Percentiles rank a stretch among this genome's conserved stretches.
Evolutionary conservation across 1,140 invertebrate genomes (phyloP).

Genomic region (Eubasilissa regina): DNA sequence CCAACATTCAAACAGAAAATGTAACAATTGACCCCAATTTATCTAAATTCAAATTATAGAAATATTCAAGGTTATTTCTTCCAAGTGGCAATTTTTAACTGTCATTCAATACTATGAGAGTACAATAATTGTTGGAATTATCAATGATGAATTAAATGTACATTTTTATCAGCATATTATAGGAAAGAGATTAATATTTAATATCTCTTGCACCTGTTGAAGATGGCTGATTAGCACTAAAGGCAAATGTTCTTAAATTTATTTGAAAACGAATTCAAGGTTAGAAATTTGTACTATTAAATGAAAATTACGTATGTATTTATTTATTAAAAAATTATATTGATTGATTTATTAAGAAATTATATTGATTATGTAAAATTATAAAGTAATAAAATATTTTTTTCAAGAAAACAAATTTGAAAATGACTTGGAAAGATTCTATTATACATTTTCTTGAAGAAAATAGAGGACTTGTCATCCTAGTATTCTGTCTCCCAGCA

Average conservation of each 20-base stretch:
- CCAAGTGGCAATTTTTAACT: background rate
- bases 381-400: background rate
- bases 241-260: too few relatives aligned
- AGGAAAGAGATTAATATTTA: too few relatives aligned
- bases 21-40: conserved; percentile 15
- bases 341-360: too few relatives aligned
- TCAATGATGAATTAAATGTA: too few relatives aligned
- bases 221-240: too few relatives aligned
- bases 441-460: conserved; percentile 72
- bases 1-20: background rate
- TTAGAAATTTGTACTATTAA: too few relatives aligned
- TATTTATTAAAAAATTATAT: too few relatives aligned
- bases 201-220: too few relatives aligned
- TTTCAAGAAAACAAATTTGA: background rate
- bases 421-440: conserved; percentile 36
- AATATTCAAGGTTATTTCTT: background rate
- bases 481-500: conserved; percentile 78
- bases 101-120: background rate
- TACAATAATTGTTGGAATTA: too few relatives aligned
- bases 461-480: conserved; percentile 78
- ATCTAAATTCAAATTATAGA: background rate
- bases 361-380: background rate
- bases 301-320: too few relatives aligned
- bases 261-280: too few relatives aligned
- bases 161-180: too few relatives aligned